Percentiles rank a stretch among this genome's conserved stretches.
These are phyloP conservation scores for Coenonympha glycerion DNA, from an alignment of 2,888 invertebrate species.

Conservation along the genomic window DNA sequence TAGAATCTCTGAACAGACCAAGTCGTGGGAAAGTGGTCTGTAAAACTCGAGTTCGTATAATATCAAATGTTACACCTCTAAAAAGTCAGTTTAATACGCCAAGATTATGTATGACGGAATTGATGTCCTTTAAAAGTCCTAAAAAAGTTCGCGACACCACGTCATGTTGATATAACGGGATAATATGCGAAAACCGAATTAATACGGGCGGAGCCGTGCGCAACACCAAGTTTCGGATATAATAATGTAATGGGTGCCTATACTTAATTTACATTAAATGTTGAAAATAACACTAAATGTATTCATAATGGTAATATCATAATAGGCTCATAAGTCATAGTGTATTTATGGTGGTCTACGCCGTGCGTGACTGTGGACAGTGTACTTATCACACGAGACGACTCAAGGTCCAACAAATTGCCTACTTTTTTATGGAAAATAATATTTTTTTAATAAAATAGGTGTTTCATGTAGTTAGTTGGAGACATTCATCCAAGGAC, in stretches of 20 bases:
- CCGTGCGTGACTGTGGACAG: constrained; percentile 3
- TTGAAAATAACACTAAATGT: background rate
- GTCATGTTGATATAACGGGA: too few species aligned
- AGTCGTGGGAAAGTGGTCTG: too few species aligned
- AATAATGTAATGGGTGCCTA: too few species aligned
- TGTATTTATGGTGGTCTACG: background rate
- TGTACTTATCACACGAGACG: background rate
- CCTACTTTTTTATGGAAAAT: background rate
- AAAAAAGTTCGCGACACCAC: too few species aligned
- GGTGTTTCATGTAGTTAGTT: background rate
- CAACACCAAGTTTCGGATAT: background rate
- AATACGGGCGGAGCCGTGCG: too few species aligned
- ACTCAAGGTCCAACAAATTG: background rate
- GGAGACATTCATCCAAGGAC: background rate
- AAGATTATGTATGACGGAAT: too few species aligned
- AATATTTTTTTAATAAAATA: background rate
- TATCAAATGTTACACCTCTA: too few species aligned
- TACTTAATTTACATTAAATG: background rate
- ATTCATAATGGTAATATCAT: background rate
- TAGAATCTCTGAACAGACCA: too few species aligned
- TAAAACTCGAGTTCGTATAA: background rate
- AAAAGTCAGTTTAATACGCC: too few species aligned
- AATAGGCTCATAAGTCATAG: background rate
- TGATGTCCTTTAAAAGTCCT: too few species aligned
- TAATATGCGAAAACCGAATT: too few species aligned